Conservation (phyloP, 2,113 vertebrate species). For the Halcyon malimbica region DNA sequence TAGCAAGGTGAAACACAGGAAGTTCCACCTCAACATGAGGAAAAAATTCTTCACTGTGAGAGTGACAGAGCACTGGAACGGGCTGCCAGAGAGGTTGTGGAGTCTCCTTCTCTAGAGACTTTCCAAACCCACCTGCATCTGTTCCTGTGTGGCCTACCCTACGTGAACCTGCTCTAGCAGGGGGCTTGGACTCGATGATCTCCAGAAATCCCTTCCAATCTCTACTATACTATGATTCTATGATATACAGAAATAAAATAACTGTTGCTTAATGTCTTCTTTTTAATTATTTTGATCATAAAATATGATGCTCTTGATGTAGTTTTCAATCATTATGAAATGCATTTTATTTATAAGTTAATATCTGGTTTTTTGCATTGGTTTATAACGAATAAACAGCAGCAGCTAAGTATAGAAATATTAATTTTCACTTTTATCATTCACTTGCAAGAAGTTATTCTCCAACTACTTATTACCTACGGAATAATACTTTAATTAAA, state of each 20-base stretch:
- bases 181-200: too few species aligned
- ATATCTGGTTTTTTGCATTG: background rate
- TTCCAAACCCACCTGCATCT: too few species aligned
- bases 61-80: too few species aligned
- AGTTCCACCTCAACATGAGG: too few species aligned
- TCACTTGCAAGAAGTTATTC: constrained; percentile 11
- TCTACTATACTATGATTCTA: too few species aligned
- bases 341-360: background rate
- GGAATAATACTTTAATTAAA: constrained; percentile 33
- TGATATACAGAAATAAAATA: background rate
- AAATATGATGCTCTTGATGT: background rate
- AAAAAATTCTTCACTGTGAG: too few species aligned
- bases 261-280: background rate
- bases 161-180: too few species aligned
- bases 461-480: constrained; percentile 15
- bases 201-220: too few species aligned
- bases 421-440: background rate
- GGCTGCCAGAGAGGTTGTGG: too few species aligned
- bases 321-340: background rate
- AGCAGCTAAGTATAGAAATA: background rate
- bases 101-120: too few species aligned
- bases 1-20: too few species aligned
- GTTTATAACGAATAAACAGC: background rate
- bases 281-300: background rate
- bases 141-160: too few species aligned